Evolutionary conservation across 2,888 invertebrate genomes (phyloP).

Genomic region (Beris morrisii): DNA sequence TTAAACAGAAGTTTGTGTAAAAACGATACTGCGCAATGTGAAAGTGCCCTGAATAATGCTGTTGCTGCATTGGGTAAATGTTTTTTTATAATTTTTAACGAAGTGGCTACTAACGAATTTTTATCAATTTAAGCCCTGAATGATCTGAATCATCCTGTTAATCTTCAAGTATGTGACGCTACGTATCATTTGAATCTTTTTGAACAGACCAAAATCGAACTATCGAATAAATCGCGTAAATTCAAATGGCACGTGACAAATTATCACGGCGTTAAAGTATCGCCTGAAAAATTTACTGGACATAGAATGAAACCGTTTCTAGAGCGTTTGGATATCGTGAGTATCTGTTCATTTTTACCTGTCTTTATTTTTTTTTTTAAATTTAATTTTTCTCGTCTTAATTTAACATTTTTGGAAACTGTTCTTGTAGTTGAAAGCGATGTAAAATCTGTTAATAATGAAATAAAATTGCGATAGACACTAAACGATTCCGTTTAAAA

Average conservation of each 20-base stretch:
- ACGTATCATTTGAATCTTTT: conserved; percentile 50
- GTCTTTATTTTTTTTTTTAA: too few relatives aligned
- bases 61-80: conserved; percentile 46
- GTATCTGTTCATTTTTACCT: not conserved
- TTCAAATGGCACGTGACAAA: conserved; percentile 10
- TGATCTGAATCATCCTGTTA: conserved; percentile 45
- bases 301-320: conserved; percentile 45
- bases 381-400: too few relatives aligned
- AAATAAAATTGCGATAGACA: too few relatives aligned
- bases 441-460: too few relatives aligned
- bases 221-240: conserved; percentile 45
- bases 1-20: conserved; percentile 49
- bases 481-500: too few relatives aligned
- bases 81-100: too few relatives aligned
- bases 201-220: conserved; percentile 45
- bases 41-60: conserved; percentile 46
- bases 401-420: too few relatives aligned
- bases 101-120: too few relatives aligned
- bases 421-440: too few relatives aligned
- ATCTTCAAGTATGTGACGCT: conserved; percentile 52
- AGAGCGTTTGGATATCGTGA: conserved; percentile 46
- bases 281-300: conserved; percentile 2
- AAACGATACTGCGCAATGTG: conserved; percentile 47
- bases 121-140: conserved; percentile 36
- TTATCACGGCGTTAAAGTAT: conserved; percentile 13